phyloP scores from a whole-genome alignment of 2,888 invertebrate species.

The Leptinotarsa juncta region DNA sequence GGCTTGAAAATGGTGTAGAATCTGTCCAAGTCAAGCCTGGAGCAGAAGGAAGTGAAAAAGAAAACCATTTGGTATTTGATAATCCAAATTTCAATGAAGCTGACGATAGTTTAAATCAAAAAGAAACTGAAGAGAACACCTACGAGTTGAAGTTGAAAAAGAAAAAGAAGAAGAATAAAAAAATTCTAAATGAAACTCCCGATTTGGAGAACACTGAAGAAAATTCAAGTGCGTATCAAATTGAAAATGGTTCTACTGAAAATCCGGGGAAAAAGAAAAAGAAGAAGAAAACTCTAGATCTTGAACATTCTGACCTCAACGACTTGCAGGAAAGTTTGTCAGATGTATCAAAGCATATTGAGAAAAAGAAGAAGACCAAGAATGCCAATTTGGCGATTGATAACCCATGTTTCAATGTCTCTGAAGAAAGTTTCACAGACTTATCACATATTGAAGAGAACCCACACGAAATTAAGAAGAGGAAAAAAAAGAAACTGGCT shows the following conservation, averaged over 20 bases:
- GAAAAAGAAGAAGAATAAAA: slow-evolving; percentile 6
- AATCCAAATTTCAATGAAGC: background rate
- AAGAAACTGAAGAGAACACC: slow-evolving; percentile 1
- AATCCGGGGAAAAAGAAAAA: slow-evolving; percentile 32
- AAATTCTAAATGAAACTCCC: background rate
- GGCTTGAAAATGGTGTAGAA: background rate
- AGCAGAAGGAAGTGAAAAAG: slow-evolving; percentile 41
- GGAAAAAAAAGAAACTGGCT: slow-evolving; percentile 28
- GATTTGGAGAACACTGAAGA: too few relatives aligned
- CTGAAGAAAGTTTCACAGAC: slow-evolving; percentile 18
- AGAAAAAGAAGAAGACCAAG: slow-evolving; percentile 16
- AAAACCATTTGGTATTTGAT: slow-evolving; percentile 34
- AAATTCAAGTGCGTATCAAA: too few relatives aligned
- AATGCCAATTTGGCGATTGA: slow-evolving; percentile 38
- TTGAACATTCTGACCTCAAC: background rate
- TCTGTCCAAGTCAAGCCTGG: background rate
- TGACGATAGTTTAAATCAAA: background rate
- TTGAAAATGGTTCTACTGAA: background rate
- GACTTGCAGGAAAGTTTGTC: too few relatives aligned
- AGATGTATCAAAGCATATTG: too few relatives aligned
- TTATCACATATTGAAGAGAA: slow-evolving; percentile 19
- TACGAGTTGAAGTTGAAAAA: slow-evolving; percentile 44
- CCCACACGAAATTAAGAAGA: slow-evolving; percentile 34
- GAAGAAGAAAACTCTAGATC: slow-evolving; percentile 28
- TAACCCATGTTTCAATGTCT: slow-evolving; percentile 47